Evolutionary conservation across 2,888 invertebrate genomes (phyloP), one percentile per base, ranked within the genome.

Genomic region (Chrysolina americana): DNA sequence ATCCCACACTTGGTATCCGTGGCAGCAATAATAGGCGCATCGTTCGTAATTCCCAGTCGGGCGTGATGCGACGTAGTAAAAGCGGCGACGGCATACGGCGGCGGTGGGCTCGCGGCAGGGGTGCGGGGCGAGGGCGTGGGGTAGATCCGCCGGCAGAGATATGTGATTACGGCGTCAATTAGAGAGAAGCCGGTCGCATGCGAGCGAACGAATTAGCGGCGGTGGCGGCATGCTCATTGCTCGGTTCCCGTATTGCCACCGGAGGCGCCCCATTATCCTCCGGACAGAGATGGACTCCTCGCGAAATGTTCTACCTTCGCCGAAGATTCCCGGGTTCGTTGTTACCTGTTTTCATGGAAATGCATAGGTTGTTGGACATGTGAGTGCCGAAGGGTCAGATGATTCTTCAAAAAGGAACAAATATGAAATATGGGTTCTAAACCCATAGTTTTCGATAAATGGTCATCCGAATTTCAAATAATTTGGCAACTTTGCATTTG

Each of bases 81-180:
- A n/a, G 70, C 41, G 71, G 23, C 50, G 68, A 44, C 65, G 56
- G 56, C 68, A 65, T 74, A 71, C 69, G 71, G 56, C 17, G 41
- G 28, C 48, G 66, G 11, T 28, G 68, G 50, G 44, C n/a, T 15
- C 17, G 41, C 48, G 73, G 70, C 65, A 73, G 77, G 78, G 77
- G 75, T 75, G 75, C 75, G 79, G 78, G 78, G 77, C 81, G 83
- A 81, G 83, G 80, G 82, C 82, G 81, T 66, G 82, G 79, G 81
- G 75, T 64, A 71, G 76, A 75, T 76, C 76, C 76, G 78, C 76
- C 81, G 83, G 83, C 81, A 75, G 84, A 75, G 84, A 85, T 85
- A 83, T 82, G 83, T 83, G 84, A 84, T 83, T 84, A 84, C 83
- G 81, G 82, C 83, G 82, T 84, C 84, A 85, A 85, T 85, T 85